Conservation (phyloP, 1,140 invertebrate species). For the Medauroidea extradentata region DNA sequence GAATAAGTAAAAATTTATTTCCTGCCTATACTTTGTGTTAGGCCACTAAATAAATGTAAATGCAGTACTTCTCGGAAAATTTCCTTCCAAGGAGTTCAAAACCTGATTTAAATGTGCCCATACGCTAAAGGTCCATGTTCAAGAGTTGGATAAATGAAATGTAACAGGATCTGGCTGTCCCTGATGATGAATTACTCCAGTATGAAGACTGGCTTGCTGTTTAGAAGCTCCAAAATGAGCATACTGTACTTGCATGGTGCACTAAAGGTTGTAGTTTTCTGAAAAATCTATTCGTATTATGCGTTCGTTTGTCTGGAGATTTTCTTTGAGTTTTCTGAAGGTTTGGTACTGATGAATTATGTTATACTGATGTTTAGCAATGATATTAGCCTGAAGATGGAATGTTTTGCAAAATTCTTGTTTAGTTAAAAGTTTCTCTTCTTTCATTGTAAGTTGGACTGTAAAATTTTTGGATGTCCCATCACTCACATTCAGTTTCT, state of each 20-base stretch:
- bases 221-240: slow-evolving; percentile 34
- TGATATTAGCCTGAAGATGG: slow-evolving; percentile 6
- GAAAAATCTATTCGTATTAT: slow-evolving; percentile 37
- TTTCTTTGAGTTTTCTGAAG: slow-evolving; percentile 29
- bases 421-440: slow-evolving; percentile 20
- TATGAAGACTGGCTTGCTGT: slow-evolving; percentile 36
- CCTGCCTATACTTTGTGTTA: slow-evolving; percentile 21
- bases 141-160: slow-evolving; percentile 36
- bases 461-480: slow-evolving; percentile 16
- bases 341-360: slow-evolving; percentile 30
- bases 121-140: slow-evolving; percentile 35
- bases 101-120: slow-evolving; percentile 37
- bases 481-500: slow-evolving; percentile 19
- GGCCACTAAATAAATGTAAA: slow-evolving; percentile 23
- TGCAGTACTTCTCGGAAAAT: slow-evolving; percentile 14
- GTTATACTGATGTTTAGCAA: slow-evolving; percentile 27
- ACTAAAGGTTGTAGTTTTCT: slow-evolving; percentile 37
- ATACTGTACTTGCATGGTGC: slow-evolving; percentile 34
- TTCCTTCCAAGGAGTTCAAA: slow-evolving; percentile 26
- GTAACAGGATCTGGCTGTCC: slow-evolving; percentile 23
- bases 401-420: slow-evolving; percentile 18
- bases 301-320: slow-evolving; percentile 28
- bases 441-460: slow-evolving; percentile 17
- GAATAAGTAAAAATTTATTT: no score
- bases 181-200: slow-evolving; percentile 25